Conservation (phyloP, 2,797 vertebrate genomes). For the Cephalopachus bancanus region DNA sequence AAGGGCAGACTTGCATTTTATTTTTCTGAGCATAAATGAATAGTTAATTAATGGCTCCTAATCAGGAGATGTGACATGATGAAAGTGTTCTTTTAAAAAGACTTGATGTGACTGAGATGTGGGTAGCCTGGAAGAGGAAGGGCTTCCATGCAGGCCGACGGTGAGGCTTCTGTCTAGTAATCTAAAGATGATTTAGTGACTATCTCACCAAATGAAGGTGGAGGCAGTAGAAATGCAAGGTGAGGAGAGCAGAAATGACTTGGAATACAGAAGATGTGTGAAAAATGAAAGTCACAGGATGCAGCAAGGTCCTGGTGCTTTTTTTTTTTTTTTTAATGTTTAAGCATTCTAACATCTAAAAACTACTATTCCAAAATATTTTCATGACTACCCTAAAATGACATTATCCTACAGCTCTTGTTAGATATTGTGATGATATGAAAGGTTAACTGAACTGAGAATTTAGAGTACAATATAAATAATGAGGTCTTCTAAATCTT, state of each 20-base stretch:
- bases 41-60: not conserved
- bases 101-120: not conserved
- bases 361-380: not conserved
- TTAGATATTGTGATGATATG: slow-evolving; percentile 5
- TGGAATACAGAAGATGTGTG: not conserved
- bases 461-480: slow-evolving; percentile 74
- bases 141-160: not conserved
- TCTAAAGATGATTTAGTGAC: not conserved
- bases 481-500: slow-evolving; percentile 73
- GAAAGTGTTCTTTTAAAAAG: not conserved
- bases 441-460: slow-evolving; percentile 70
- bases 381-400: not conserved
- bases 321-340: not conserved
- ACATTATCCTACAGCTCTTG: not conserved
- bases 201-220: not conserved
- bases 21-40: not conserved
- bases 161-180: not conserved
- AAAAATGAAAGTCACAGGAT: not conserved
- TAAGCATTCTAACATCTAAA: slow-evolving; percentile 38
- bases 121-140: not conserved
- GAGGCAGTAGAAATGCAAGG: too few species aligned
- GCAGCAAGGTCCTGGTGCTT: not conserved
- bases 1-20: not conserved
- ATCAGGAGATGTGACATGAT: not conserved
- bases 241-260: not conserved